phyloP scores from a whole-genome alignment of 1,140 invertebrate species.

The Sycophila sp. region DNA sequence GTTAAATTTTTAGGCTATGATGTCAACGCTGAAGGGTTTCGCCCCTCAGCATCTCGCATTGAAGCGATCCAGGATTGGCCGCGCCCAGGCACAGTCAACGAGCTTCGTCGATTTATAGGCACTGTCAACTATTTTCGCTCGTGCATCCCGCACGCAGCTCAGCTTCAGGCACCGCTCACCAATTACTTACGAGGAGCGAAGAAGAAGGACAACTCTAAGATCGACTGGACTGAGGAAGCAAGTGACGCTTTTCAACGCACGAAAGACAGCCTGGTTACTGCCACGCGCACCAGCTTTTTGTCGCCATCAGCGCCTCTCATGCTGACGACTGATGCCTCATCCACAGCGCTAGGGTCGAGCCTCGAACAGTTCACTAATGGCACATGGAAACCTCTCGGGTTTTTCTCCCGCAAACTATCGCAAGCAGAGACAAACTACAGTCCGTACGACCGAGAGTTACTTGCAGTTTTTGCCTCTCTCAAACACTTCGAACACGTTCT shows the following conservation, averaged over 20 bases:
- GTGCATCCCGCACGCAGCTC: neutral
- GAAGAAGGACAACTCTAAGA: neutral
- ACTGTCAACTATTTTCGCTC: neutral
- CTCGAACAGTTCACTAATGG: constrained; percentile 30
- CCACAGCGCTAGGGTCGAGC: constrained; percentile 19
- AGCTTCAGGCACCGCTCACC: neutral
- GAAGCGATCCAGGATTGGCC: neutral
- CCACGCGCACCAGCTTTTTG: too few relatives aligned
- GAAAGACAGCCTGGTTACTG: too few relatives aligned
- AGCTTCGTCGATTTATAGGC: neutral
- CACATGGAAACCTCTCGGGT: neutral
- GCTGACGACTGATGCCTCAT: neutral
- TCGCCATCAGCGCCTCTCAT: neutral
- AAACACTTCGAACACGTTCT: constrained; percentile 14
- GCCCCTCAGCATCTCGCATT: neutral
- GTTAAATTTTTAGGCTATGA: neutral
- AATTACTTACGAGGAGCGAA: neutral
- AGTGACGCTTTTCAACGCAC: constrained; percentile 20
- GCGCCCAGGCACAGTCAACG: neutral
- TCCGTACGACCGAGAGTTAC: too few relatives aligned
- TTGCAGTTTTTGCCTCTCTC: neutral
- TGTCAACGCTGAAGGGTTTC: neutral
- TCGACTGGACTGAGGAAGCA: neutral
- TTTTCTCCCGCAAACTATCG: neutral
- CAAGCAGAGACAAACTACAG: too few relatives aligned